Percentiles rank a stretch among this genome's conserved stretches.
Conservation (phyloP, 2,113 vertebrate genomes). For the Pogonocichla stellata region DNA sequence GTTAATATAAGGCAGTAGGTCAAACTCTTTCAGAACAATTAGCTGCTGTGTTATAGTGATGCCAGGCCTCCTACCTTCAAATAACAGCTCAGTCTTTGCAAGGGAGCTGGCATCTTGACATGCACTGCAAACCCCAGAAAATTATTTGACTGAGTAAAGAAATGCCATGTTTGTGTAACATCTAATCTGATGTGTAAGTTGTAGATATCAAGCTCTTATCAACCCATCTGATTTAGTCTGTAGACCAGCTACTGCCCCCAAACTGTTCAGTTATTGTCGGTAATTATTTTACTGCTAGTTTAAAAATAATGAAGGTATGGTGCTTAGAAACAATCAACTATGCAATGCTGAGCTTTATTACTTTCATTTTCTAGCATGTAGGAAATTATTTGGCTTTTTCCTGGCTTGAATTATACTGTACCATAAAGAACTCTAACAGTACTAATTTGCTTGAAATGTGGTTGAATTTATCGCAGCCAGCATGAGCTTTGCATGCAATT, state of each 20-base stretch:
- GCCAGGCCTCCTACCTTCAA: neutral
- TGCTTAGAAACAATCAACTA: slow-evolving; percentile 27
- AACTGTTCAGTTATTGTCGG: neutral
- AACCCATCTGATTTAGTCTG: neutral
- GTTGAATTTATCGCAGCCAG: neutral
- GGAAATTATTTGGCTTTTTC: slow-evolving; percentile 8
- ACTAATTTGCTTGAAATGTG: slow-evolving; percentile 51
- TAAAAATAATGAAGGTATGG: slow-evolving; percentile 1
- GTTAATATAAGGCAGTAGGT: neutral
- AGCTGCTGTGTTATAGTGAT: neutral
- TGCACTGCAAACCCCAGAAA: neutral
- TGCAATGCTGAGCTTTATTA: neutral
- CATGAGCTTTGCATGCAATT: neutral
- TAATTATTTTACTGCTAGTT: neutral
- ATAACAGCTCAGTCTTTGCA: neutral
- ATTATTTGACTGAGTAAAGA: neutral
- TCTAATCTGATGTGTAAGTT: neutral
- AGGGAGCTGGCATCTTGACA: neutral
- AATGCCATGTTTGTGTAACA: neutral
- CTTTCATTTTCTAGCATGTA: neutral
- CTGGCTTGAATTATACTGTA: neutral
- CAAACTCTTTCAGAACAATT: neutral
- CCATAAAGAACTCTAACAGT: neutral
- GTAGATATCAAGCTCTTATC: neutral
- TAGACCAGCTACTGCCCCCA: neutral